Percentiles rank a stretch among this genome's conserved stretches.
Conservation (phyloP, 2,113 vertebrate genomes). For the Limanda limanda region DNA sequence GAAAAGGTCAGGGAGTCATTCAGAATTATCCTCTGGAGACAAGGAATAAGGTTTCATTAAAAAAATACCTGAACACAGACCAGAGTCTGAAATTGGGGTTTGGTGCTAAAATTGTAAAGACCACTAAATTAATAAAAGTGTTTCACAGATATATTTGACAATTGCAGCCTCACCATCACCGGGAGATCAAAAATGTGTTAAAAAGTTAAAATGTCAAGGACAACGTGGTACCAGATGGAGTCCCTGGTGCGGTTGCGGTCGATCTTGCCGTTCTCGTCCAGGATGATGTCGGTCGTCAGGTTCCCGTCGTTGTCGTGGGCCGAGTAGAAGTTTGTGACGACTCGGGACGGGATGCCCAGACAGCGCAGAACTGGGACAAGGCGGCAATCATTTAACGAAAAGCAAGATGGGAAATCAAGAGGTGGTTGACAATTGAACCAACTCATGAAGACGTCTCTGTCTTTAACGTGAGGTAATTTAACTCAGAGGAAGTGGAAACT, state of each 20-base stretch:
- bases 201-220: neutral
- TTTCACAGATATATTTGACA: no score
- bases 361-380: slow-evolving; percentile 88
- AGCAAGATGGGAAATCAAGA: neutral
- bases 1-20: neutral
- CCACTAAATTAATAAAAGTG: no score
- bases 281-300: slow-evolving; percentile 89
- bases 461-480: no score
- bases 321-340: slow-evolving; percentile 93
- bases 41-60: no score
- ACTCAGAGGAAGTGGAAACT: slow-evolving; percentile 54
- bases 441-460: no score
- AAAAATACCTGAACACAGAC: no score
- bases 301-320: slow-evolving; percentile 97
- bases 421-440: no score
- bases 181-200: neutral
- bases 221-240: slow-evolving; percentile 87
- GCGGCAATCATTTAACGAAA: no score
- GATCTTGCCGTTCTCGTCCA: slow-evolving; percentile 88
- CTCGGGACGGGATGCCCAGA: slow-evolving; percentile 91
- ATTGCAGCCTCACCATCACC: no score
- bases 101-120: no score
- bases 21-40: neutral
- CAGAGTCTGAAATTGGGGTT: no score
- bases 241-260: slow-evolving; percentile 89